Evolutionary conservation across 1,140 invertebrate genomes (phyloP), one percentile per base, ranked within the genome.

Genomic region (Ceratina japonica): DNA sequence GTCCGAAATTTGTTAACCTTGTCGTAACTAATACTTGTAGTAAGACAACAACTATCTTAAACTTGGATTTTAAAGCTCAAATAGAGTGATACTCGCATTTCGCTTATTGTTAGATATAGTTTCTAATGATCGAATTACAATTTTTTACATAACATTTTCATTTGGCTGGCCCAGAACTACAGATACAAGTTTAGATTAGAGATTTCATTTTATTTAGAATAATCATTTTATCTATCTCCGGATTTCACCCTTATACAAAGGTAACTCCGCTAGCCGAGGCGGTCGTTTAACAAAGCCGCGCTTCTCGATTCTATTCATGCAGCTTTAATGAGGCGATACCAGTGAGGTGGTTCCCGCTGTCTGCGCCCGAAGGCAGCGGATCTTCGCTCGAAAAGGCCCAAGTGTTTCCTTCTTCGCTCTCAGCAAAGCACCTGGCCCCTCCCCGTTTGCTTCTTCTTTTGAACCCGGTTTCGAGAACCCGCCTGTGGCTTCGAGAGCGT

Each of bases 301-400:
- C 22, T 27, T 20, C 37, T 27, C 22, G 44, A 62, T n/a, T 58
- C 76, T 87, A 83, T 86, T 65, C 66, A 79, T 82, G 68, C 61
- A 59, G 79, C 70, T 86, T 87, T 85, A 85, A 84, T 86, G 79
- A 87, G 81, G 61, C 80, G 81, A 84, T 78, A 84, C 31, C 64
- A 69, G 62, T 63, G 27, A 31, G 27, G 27, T 31, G 27, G 27
- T 77, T 79, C 75, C 65, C 44, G 75, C 65, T 70, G 31, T 7
- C 5, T 1, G 13, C 12, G 31, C 52, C 61, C 24, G 37, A 52
- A 61, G 70, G 74, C 58, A 72, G 70, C 79, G 78, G 74, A 80
- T 85, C 79, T 82, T 78, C 61, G 79, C 79, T 83, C 79, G 69
- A 49, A 51, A 65, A 74, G 81, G 27, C 78, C 75, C 44, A 65